phyloP scores from a whole-genome alignment of 2,797 vertebrate species.

The Dicrostonyx torquatus region DNA sequence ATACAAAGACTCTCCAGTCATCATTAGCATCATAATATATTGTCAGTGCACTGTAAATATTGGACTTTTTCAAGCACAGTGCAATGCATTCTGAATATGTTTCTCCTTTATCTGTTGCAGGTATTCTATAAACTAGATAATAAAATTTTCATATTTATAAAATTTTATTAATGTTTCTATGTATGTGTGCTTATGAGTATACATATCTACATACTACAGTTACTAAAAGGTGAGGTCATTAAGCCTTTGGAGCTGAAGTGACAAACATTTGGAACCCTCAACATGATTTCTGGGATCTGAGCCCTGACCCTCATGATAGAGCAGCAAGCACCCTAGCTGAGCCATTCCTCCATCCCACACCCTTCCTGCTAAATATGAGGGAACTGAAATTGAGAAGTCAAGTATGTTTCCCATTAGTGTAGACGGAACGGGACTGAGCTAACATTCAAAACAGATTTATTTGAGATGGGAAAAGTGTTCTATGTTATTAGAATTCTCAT shows the following conservation, averaged over 20 bases:
- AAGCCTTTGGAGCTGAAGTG: too few species aligned
- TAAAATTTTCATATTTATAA: background rate
- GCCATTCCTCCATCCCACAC: background rate
- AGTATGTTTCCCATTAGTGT: background rate
- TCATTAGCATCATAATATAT: background rate
- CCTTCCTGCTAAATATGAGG: background rate
- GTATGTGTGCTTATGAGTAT: background rate
- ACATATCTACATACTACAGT: background rate
- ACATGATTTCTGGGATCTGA: too few species aligned
- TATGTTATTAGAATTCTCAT: background rate
- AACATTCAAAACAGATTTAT: background rate
- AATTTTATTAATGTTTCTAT: background rate
- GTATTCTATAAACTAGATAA: background rate
- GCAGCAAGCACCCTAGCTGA: background rate
- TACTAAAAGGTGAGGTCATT: too few species aligned
- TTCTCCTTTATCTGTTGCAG: background rate
- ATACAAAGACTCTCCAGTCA: slow-evolving; percentile 5
- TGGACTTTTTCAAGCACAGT: slow-evolving; percentile 8
- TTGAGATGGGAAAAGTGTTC: slow-evolving; percentile 8
- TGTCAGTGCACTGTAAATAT: background rate
- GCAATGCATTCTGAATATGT: background rate
- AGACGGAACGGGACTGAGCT: background rate
- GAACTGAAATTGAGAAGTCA: background rate
- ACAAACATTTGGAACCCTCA: background rate
- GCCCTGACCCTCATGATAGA: background rate